phyloP scores from a whole-genome alignment of 2,797 vertebrate species.

The Emydoidea blandingii region DNA sequence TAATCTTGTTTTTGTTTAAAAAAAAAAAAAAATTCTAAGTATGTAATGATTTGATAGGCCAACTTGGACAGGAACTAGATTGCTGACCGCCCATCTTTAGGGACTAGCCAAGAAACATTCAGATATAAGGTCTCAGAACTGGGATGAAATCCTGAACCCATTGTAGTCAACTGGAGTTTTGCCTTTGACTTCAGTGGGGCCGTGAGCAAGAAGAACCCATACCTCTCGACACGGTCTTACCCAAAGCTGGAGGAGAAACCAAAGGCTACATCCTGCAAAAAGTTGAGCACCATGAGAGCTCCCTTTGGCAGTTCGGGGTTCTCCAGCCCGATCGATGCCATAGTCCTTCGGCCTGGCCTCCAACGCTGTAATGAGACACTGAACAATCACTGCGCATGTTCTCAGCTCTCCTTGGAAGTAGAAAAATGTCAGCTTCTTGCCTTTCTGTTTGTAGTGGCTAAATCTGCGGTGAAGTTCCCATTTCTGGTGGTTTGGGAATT shows the following conservation, averaged over 20 bases:
- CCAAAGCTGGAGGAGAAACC: neutral
- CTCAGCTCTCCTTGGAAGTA: neutral
- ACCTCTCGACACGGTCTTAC: fast-evolving
- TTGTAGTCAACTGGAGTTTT: neutral
- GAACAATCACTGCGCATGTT: neutral
- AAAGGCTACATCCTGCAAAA: neutral
- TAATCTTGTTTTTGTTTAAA: neutral
- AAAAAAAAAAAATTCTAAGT: neutral
- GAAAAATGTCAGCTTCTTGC: neutral
- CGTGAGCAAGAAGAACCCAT: neutral
- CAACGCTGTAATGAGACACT: fast-evolving
- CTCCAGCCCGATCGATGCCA: neutral
- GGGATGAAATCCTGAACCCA: neutral
- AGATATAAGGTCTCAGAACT: neutral
- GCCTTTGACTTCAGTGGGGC: neutral
- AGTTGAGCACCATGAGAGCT: neutral
- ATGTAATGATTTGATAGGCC: neutral
- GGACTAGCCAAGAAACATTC: neutral
- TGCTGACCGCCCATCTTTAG: neutral
- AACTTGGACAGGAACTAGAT: neutral
- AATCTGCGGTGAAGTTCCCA: slow-evolving; percentile 43
- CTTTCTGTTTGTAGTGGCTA: slow-evolving; percentile 45
- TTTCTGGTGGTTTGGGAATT: slow-evolving; percentile 21
- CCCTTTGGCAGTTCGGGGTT: neutral
- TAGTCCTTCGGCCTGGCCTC: neutral